Conservation (phyloP, 2,888 invertebrate genomes). For the Patella caerulea region DNA sequence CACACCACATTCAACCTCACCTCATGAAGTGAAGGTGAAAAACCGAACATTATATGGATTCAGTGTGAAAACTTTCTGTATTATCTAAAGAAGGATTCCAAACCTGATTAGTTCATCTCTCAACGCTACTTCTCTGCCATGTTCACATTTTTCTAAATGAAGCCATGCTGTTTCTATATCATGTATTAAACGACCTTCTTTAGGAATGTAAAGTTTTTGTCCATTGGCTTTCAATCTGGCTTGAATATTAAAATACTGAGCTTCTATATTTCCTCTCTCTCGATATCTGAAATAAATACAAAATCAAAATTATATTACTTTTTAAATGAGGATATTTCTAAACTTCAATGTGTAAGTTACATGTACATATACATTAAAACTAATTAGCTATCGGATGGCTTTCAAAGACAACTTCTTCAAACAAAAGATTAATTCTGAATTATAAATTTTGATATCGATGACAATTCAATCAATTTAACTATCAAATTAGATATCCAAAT, state of each 20-base stretch:
- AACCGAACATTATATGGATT: too few relatives aligned
- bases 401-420: neutral
- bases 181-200: conserved; percentile 89
- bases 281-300: conserved; percentile 80
- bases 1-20: too few relatives aligned
- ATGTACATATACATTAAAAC: neutral
- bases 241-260: conserved; percentile 95
- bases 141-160: conserved; percentile 91
- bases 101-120: conserved; percentile 87
- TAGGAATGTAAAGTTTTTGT: conserved; percentile 64
- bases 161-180: conserved; percentile 97
- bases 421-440: neutral
- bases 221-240: conserved; percentile 94
- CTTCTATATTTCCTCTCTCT: conserved; percentile 94
- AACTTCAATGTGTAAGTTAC: too few relatives aligned
- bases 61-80: too few relatives aligned
- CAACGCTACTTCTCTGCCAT: conserved; percentile 91
- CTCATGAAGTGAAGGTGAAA: too few relatives aligned
- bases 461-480: neutral
- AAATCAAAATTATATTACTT: too few relatives aligned
- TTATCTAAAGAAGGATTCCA: neutral
- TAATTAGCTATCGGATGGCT: neutral
- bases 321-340: too few relatives aligned
- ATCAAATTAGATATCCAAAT: neutral
- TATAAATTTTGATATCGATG: neutral